Conservation (phyloP, 2,888 invertebrate genomes). For the Calameuta idolon region DNA sequence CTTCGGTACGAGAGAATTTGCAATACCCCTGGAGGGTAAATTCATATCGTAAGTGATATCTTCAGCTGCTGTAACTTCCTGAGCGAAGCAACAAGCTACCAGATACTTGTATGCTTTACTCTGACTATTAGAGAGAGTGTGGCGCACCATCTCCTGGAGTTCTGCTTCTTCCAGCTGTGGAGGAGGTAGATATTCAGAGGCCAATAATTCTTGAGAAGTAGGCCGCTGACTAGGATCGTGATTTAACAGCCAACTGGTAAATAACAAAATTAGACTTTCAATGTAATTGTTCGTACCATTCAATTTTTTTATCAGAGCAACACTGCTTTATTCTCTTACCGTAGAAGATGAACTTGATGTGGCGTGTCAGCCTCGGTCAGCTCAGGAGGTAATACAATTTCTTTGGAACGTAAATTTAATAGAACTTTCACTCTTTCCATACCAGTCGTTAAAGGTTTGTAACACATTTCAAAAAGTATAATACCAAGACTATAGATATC, state of each 20-base stretch:
- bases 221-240: slow-evolving; percentile 89
- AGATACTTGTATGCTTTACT: slow-evolving; percentile 82
- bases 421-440: slow-evolving; percentile 91
- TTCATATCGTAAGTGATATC: slow-evolving; percentile 87
- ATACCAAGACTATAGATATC: slow-evolving; percentile 81
- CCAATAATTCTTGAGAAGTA: slow-evolving; percentile 85
- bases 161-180: slow-evolving; percentile 88
- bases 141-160: slow-evolving; percentile 83
- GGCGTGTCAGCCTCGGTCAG: slow-evolving; percentile 72
- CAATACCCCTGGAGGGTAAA: slow-evolving; percentile 56
- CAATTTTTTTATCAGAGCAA: neutral
- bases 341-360: slow-evolving; percentile 73
- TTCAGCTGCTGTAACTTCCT: slow-evolving; percentile 74
- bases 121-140: slow-evolving; percentile 84
- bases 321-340: slow-evolving; percentile 66
- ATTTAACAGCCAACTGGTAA: slow-evolving; percentile 78
- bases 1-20: slow-evolving; percentile 42
- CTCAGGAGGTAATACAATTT: slow-evolving; percentile 78
- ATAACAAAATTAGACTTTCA: slow-evolving; percentile 21
- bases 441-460: slow-evolving; percentile 83
- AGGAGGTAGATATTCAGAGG: slow-evolving; percentile 86
- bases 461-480: slow-evolving; percentile 96
- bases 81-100: slow-evolving; percentile 72
- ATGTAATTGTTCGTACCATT: neutral
- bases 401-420: slow-evolving; percentile 76